Base-by-base conservation (phyloP, 2,797 vertebrate species). In the Tolypeutes matacus region DNA sequence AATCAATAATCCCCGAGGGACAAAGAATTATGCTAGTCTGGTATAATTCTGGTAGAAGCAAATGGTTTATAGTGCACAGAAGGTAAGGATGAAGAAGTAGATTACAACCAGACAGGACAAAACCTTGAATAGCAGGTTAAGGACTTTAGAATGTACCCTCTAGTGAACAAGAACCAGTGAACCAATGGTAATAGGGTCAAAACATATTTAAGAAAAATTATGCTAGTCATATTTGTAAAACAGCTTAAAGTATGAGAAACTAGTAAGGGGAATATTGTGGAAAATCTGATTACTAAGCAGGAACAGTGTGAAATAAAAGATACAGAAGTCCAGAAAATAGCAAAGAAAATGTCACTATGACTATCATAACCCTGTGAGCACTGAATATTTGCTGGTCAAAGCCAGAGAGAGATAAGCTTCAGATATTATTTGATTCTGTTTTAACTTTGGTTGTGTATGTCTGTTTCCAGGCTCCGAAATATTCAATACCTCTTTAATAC, bases 401-500 rank as follows among this genome's bases (percentile, higher is more conserved):
- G 13, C 42, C 64, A 56, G 60, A 42, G 77, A 34, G 65, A 36
- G 21, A 20, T 46, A 49, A 65, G 29, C 46, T 92, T 89, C 70
- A 7, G 42, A 13, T 27, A 25, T 36, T 65, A 34, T 39, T n/a
- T 77, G 58, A 8, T 72, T 2, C 75, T 89, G 25, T 92, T 53
- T 90, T 96, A 92, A 94, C 85, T 46, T 67, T 73, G 62, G 0
- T 89, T 15, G 39, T 73, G 12, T 82, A 1, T 89, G 42, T 98
- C 82, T 97, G 29, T 94, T 85, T 62, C 73, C 98, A 99, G 99
- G 98, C 98, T 99, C 97, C 99, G 99, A 97, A 99, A 99, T 96
- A 99, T 99, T 97, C 98, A 99, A 88, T 99, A 99, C 69, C 99
- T 99, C 2, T 99, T 99, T 98, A 99, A 99, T 98, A 99, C 99